phyloP scores from a whole-genome alignment of 2,113 vertebrate species.

The Calypte anna region DNA sequence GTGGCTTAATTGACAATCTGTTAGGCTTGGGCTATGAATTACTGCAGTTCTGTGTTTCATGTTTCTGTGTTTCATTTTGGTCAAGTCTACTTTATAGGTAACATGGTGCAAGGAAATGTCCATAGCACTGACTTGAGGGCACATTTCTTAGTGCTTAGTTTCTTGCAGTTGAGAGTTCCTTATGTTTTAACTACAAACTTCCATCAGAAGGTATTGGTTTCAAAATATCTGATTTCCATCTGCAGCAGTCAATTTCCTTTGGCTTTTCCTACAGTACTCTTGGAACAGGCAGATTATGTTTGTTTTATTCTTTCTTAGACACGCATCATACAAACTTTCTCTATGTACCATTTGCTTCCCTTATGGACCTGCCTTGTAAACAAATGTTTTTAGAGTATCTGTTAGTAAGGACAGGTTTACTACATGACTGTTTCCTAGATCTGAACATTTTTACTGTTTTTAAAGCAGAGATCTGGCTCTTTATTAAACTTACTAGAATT shows the following conservation, averaged over 20 bases:
- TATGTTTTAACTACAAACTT: background rate
- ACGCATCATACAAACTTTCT: background rate
- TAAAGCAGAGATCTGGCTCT: constrained; percentile 9
- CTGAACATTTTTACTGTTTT: background rate
- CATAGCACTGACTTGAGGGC: background rate
- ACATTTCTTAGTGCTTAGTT: background rate
- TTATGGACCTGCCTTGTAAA: background rate
- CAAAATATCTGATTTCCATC: background rate
- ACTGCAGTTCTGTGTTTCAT: background rate
- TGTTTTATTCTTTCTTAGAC: background rate
- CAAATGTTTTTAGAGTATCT: background rate
- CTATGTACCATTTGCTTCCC: background rate
- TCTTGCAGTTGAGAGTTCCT: background rate
- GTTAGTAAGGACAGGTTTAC: background rate
- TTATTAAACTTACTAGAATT: constrained; percentile 49
- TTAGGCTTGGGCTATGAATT: background rate
- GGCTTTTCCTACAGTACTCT: background rate
- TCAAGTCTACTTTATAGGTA: background rate
- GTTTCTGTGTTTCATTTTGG: background rate
- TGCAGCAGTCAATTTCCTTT: background rate
- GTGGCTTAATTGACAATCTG: background rate
- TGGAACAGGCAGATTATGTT: background rate
- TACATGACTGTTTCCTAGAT: background rate
- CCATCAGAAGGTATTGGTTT: background rate
- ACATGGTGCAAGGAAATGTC: background rate